phyloP scores from a whole-genome alignment of 2,888 invertebrate species.

The Polydrusus tereticollis region DNA sequence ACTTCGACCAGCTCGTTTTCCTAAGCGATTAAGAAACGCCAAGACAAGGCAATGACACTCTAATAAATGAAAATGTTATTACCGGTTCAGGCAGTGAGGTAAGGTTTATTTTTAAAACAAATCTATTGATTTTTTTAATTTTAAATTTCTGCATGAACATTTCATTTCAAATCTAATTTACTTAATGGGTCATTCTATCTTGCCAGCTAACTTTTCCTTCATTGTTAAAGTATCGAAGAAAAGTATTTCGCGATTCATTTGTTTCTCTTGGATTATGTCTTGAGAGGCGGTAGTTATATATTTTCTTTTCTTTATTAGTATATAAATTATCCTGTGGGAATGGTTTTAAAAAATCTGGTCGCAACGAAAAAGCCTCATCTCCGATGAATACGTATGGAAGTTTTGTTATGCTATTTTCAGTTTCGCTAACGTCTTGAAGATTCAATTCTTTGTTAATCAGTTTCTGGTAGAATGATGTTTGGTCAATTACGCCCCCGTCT shows the following conservation, averaged over 20 bases:
- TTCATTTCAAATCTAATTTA: no score
- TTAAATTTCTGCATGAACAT: no score
- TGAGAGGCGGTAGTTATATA: conserved; percentile 38
- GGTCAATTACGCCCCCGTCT: conserved; percentile 12
- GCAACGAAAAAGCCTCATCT: conserved; percentile 45
- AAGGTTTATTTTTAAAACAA: no score
- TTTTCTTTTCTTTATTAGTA: conserved; percentile 24
- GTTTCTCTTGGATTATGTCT: conserved; percentile 1
- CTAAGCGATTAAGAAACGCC: conserved; percentile 28
- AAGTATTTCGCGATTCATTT: conserved; percentile 15
- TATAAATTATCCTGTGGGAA: conserved; percentile 35
- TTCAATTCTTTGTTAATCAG: conserved; percentile 2
- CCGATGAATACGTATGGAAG: conserved; percentile 45
- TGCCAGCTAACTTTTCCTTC: conserved; percentile 24
- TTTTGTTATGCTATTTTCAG: neutral
- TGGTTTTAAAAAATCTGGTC: conserved; percentile 44
- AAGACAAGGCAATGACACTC: neutral
- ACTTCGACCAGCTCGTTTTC: conserved; percentile 50
- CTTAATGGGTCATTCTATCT: conserved; percentile 21
- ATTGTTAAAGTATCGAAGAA: conserved; percentile 25
- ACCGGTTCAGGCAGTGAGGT: neutral
- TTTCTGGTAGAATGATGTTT: conserved; percentile 19
- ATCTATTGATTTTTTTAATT: no score
- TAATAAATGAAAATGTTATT: neutral
- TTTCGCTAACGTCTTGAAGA: conserved; percentile 11